Percentiles rank a stretch among this genome's conserved stretches.
These are phyloP conservation scores for Sebastes vulpes DNA, from an alignment of 2,797 vertebrate genomes.

Conservation along the genomic window DNA sequence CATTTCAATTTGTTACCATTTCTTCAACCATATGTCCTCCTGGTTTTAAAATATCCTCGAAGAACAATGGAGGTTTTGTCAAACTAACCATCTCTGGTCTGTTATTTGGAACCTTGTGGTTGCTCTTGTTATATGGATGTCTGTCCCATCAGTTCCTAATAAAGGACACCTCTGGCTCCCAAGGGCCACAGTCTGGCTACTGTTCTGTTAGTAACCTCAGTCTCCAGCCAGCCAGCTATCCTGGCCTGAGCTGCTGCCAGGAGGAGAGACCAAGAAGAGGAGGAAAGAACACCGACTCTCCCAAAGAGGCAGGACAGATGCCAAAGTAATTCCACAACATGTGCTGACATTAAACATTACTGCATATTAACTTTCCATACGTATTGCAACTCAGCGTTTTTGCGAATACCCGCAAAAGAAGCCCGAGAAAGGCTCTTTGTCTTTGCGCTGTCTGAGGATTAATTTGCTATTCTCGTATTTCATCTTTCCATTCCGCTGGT, in stretches of 20 bases:
- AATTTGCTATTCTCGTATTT: slow-evolving; percentile 86
- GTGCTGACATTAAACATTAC: slow-evolving; percentile 90
- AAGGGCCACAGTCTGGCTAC: slow-evolving; percentile 74
- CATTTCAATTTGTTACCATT: slow-evolving; percentile 7
- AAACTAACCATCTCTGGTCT: slow-evolving; percentile 32
- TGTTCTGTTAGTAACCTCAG: slow-evolving; percentile 75
- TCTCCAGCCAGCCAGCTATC: slow-evolving; percentile 73
- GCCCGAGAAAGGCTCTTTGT: slow-evolving; percentile 87
- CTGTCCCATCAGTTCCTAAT: slow-evolving; percentile 59
- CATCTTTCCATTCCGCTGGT: slow-evolving; percentile 86
- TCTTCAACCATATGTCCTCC: slow-evolving; percentile 9
- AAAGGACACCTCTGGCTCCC: slow-evolving; percentile 72
- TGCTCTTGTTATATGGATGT: slow-evolving; percentile 42
- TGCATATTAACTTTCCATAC: slow-evolving; percentile 89
- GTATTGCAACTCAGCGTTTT: slow-evolving; percentile 86
- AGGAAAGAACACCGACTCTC: slow-evolving; percentile 82
- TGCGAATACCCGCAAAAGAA: slow-evolving; percentile 78
- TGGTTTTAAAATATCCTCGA: slow-evolving; percentile 31
- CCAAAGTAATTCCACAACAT: slow-evolving; percentile 89
- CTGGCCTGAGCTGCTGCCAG: slow-evolving; percentile 77
- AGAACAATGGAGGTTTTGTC: slow-evolving; percentile 53
- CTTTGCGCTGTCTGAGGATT: slow-evolving; percentile 85
- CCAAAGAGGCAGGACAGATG: slow-evolving; percentile 83
- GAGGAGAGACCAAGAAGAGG: slow-evolving; percentile 72
- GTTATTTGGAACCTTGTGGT: slow-evolving; percentile 57